Conservation (phyloP, 2,113 vertebrate genomes). For the Carassius gibelio region DNA sequence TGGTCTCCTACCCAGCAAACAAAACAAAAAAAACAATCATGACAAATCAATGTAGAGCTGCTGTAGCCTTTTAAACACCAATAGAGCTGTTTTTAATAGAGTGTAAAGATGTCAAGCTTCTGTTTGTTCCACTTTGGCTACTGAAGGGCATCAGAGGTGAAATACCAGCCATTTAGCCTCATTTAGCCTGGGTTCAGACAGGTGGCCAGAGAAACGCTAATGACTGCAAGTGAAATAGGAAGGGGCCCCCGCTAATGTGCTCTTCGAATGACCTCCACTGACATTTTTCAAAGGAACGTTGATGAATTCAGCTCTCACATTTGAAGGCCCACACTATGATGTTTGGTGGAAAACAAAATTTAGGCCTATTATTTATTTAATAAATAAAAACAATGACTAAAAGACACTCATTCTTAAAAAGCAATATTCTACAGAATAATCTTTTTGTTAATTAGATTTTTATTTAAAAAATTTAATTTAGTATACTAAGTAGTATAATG, state of each 20-base stretch:
- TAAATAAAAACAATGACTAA: neutral
- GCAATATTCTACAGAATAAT: neutral
- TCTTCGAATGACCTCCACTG: constrained; percentile 61
- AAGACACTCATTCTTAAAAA: neutral
- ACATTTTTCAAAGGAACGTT: constrained; percentile 46
- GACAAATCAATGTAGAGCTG: neutral
- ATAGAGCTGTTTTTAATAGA: constrained; percentile 49
- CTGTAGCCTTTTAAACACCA: constrained; percentile 22
- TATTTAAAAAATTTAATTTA: neutral
- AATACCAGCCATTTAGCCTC: constrained; percentile 43
- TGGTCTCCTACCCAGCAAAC: neutral
- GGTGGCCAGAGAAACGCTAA: constrained; percentile 52
- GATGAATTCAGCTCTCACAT: constrained; percentile 7
- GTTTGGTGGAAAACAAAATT: neutral
- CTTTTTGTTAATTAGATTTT: neutral
- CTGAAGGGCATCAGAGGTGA: constrained; percentile 52
- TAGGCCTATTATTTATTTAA: neutral
- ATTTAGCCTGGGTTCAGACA: constrained; percentile 51
- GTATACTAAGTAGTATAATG: neutral
- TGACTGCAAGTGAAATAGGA: constrained; percentile 49
- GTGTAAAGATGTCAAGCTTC: constrained; percentile 45
- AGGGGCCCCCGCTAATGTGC: constrained; percentile 39
- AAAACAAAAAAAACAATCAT: no score
- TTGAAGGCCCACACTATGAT: neutral
- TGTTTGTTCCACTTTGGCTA: constrained; percentile 41